These are phyloP conservation scores for Arctopsyche grandis DNA, from an alignment of 1,140 invertebrate genomes.

Conservation along the genomic window DNA sequence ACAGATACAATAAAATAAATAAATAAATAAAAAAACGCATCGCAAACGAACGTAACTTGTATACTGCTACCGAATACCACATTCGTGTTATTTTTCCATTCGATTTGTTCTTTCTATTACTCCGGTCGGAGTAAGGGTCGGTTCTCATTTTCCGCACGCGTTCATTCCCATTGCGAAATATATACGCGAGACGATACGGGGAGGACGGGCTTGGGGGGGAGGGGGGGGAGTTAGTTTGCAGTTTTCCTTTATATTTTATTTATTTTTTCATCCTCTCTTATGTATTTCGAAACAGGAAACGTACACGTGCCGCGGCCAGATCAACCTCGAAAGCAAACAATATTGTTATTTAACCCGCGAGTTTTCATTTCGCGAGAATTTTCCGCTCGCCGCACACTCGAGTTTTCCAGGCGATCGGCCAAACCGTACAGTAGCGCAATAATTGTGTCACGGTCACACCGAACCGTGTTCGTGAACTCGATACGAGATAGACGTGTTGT, in stretches of 20 bases:
- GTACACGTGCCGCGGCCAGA: background rate
- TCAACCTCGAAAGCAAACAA: too few species aligned
- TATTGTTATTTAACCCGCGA: too few species aligned
- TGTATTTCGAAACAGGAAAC: background rate
- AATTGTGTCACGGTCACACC: conserved; percentile 20
- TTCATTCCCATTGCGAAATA: background rate
- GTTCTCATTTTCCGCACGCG: conserved; percentile 21
- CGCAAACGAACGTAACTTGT: background rate
- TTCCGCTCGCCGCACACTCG: too few species aligned
- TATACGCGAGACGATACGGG: background rate
- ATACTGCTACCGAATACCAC: background rate
- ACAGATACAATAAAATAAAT: background rate
- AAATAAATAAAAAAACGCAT: background rate
- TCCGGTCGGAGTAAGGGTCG: background rate
- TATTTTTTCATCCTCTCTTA: background rate
- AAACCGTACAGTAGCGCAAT: background rate
- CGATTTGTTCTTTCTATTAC: conserved; percentile 17
- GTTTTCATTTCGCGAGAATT: background rate
- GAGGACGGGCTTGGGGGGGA: too few species aligned
- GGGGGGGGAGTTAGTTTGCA: background rate
- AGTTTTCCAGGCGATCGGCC: conserved; percentile 7
- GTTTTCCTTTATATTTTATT: background rate
- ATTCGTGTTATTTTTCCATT: conserved; percentile 19
- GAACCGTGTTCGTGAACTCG: conserved; percentile 15
- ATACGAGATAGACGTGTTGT: conserved; percentile 7